These are phyloP conservation scores for Muscicapa striata DNA, from an alignment of 2,797 vertebrate species.

Conservation along the genomic window DNA sequence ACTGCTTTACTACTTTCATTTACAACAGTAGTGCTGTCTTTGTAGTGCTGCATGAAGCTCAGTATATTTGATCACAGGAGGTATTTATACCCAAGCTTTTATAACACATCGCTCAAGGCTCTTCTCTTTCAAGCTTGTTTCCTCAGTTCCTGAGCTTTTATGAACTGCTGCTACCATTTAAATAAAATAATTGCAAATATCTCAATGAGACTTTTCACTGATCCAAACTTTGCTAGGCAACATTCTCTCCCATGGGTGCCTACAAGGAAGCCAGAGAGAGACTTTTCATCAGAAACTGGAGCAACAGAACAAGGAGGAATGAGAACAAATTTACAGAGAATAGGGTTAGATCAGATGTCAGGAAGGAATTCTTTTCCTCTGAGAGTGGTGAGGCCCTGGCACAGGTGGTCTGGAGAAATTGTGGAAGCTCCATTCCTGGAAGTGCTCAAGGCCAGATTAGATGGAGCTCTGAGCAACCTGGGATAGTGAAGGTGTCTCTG, in stretches of 20 bases:
- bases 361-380: neutral
- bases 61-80: neutral
- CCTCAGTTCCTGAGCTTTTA: neutral
- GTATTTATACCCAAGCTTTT: neutral
- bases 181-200: neutral
- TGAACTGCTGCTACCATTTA: neutral
- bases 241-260: neutral
- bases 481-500: accelerated
- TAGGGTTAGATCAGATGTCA: neutral
- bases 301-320: neutral
- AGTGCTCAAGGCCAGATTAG: neutral
- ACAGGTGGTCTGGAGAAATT: neutral
- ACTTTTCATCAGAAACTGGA: neutral
- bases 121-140: neutral
- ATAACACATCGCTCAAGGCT: neutral
- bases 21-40: neutral
- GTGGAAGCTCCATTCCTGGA: neutral
- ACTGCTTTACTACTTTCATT: constrained; percentile 11
- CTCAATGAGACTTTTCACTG: neutral
- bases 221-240: neutral
- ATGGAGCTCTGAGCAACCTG: neutral
- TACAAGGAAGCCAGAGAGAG: neutral
- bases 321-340: neutral
- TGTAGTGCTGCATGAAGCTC: neutral
- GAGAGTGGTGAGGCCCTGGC: neutral